Evolutionary conservation across 2,888 invertebrate species (phyloP).

Genomic region (Drosophila paranaensis): DNA sequence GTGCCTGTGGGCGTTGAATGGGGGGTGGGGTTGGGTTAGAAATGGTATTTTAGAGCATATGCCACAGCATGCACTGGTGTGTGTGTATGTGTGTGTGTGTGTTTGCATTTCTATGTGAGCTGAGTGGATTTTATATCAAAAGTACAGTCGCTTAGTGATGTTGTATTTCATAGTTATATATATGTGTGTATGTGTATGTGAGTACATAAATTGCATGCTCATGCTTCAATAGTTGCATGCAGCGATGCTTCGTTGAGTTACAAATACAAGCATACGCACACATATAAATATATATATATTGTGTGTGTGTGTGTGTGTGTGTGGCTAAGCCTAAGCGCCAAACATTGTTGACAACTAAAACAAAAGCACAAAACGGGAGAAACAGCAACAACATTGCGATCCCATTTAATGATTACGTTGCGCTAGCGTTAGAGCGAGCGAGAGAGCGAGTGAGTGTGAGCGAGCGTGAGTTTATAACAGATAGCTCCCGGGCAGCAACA

Average conservation of each 20-base stretch:
- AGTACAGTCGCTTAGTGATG: constrained; percentile 71
- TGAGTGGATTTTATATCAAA: constrained; percentile 74
- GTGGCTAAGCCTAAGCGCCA: constrained; percentile 61
- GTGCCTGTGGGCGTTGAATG: constrained; percentile 29
- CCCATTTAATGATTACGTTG: constrained; percentile 54
- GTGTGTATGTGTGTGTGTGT: constrained; percentile 14
- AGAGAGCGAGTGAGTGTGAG: not conserved
- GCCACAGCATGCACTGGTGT: constrained; percentile 3
- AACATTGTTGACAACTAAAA: constrained; percentile 72
- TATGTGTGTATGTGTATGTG: constrained; percentile 33
- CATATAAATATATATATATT: not conserved
- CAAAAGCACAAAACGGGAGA: constrained; percentile 51
- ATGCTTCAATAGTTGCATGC: constrained; percentile 78
- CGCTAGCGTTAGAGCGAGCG: constrained; percentile 21
- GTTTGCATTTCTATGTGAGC: constrained; percentile 54
- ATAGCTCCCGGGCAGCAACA: constrained; percentile 27
- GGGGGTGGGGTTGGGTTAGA: constrained; percentile 13
- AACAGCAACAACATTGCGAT: constrained; percentile 41
- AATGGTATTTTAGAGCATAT: constrained; percentile 36
- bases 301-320: constrained; percentile 15
- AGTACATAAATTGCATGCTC: constrained; percentile 77
- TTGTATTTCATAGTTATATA: constrained; percentile 68
- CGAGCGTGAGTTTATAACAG: constrained; percentile 23
- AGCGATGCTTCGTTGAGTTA: constrained; percentile 40
- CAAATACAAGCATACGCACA: constrained; percentile 10